phyloP scores from a whole-genome alignment of 2,113 vertebrate species.

The Aepyceros melampus region DNA sequence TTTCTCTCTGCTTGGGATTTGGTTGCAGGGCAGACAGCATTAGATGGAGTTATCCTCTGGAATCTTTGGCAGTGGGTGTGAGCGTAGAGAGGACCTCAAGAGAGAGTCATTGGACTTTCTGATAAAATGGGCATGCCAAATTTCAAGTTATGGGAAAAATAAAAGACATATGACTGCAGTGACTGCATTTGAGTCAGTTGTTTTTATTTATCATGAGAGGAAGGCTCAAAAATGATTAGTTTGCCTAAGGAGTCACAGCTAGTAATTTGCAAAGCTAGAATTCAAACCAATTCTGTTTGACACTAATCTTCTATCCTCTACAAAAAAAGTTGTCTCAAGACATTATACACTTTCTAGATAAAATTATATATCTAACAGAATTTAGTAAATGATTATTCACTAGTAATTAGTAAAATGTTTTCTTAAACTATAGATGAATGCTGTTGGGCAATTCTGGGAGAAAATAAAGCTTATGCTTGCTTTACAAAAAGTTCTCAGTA shows the following conservation, averaged over 20 bases:
- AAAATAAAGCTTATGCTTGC: not conserved
- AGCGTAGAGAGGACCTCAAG: not conserved
- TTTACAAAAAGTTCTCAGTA: not conserved
- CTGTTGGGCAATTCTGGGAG: not conserved
- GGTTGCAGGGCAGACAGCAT: not conserved
- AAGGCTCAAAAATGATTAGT: not conserved
- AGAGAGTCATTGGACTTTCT: not conserved
- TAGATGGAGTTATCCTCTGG: not conserved
- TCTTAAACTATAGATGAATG: not conserved
- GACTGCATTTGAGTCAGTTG: not conserved
- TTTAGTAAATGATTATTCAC: not conserved
- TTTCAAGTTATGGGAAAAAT: not conserved
- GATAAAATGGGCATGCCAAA: not conserved
- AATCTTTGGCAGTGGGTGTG: not conserved
- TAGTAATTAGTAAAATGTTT: not conserved
- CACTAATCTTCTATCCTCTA: not conserved
- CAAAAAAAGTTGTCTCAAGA: not conserved
- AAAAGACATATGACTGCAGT: not conserved
- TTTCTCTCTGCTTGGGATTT: not conserved
- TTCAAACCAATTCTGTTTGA: constrained; percentile 1
- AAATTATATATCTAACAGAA: not conserved
- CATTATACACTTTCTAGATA: not conserved
- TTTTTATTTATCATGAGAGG: not conserved
- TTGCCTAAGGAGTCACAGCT: not conserved
- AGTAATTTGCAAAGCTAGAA: not conserved